Base-by-base conservation (phyloP, 1,140 invertebrate genomes). In the Ladona fulva region DNA sequence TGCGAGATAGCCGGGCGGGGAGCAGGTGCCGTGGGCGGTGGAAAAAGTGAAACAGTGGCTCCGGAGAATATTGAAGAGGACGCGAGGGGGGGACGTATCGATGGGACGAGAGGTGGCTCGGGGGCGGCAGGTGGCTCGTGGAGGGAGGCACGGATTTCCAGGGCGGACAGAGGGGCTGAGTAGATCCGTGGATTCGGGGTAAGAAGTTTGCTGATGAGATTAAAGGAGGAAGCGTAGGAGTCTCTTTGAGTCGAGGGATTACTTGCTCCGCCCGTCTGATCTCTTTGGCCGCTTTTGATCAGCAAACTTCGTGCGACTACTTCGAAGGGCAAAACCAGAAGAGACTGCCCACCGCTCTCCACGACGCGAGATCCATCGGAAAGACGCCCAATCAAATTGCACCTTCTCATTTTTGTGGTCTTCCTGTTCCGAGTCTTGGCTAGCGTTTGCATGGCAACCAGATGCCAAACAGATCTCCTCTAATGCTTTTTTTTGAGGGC, bases 201-300 rank as follows among this genome's bases (percentile, higher is more conserved):
- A 66, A 66, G 52, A 66, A 66, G 52, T 66, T 66, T 66, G 52
- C 52, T 66, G 52, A 66, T 66, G 52, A 66, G 52, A 66, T 66
- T 66, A 66, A 66, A 66, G 52, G 52, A 66, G 52, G 52, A 19
- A 22, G 52, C 16, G 52, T 66, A 66, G 52, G 52, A 66, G n/a
- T 66, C 52, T 66, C 52, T 66, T 66, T 66, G 52, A 66, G 52
- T 19, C 52, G 52, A 37, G 3, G 52, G 52, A 66, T 66, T 66
- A 66, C 52, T 66, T 66, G 52, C 16, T 19, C 52, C 16, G 12
- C 52, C 52, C 52, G 52, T 66, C 52, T 66, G 52, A 66, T 66
- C 52, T 66, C 52, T 66, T 66, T 22, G 52, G 52, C 16, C 52
- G 52, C 52, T 66, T 66, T 66, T 66, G 52, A 66, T 66, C 52